Evolutionary conservation across 2,113 vertebrate species (phyloP), one percentile per base, ranked within the genome.

Genomic region (Otocyon megalotis): DNA sequence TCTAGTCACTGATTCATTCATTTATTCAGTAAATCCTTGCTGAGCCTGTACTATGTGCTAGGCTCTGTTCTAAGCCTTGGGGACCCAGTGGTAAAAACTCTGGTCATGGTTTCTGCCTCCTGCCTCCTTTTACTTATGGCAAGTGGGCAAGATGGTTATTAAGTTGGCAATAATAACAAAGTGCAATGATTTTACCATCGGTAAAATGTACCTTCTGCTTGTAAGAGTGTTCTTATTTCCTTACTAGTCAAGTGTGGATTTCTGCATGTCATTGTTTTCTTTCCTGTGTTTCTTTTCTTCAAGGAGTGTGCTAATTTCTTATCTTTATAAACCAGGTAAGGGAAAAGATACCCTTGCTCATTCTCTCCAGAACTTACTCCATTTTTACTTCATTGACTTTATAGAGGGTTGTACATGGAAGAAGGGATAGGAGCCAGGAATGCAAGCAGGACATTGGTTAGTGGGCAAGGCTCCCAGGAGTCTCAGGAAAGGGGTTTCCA

Each of bases 111-210:
- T 76, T 17, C 53, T 90, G 28, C 32, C 20, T 53, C 37, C 43
- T 83, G 24, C 62, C 12, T 71, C 8, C 3, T 50, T 56, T 24
- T 20, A 8, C 67, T 26, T 37, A 28, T 0, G 13, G 50, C 0
- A 1, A 53, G 74, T 22, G 28, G 65, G 62, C 5, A 58, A 24
- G 53, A 32, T 37, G n/a, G 67, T 17, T 12, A 60, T 48, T 63
- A 19, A 35, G 14, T 80, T 10, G 50, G 17, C 35, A 22, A 26
- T 20, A 16, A 74, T 60, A 16, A 53, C 30, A 15, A 28, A 50
- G 15, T 28, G 11, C 7, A 48, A 17, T 12, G 48, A 60, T 60
- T 16, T 72, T 15, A 32, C 5, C 26, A 16, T 20, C 0, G 0
- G 17, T 19, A 8, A 58, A 26, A 56, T 20, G 4, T 16, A 74